phyloP scores from a whole-genome alignment of 2,113 vertebrate species.

The Zosterops hypoxanthus region DNA sequence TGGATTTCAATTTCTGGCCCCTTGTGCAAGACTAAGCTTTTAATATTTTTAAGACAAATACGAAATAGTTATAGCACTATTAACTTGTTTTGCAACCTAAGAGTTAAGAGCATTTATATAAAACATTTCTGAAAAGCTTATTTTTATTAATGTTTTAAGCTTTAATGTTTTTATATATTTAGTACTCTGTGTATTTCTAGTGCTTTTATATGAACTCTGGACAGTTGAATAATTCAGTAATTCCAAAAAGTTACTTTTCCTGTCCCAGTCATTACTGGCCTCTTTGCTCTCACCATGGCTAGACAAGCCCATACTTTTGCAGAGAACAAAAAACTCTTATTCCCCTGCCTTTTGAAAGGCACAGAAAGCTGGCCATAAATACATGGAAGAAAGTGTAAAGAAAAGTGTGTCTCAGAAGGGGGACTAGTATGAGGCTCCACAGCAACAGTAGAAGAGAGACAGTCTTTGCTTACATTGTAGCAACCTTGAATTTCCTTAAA shows the following conservation, averaged over 20 bases:
- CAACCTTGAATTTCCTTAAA: slow-evolving; percentile 43
- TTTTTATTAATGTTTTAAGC: neutral
- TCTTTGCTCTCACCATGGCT: neutral
- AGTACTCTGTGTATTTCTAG: neutral
- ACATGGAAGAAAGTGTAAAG: neutral
- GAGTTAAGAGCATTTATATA: neutral
- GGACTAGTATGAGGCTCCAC: neutral
- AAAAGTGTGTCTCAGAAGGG: neutral
- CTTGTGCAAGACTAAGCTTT: neutral
- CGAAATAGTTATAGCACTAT: neutral
- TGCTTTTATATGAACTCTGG: neutral
- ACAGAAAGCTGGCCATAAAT: neutral
- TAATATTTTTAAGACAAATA: neutral
- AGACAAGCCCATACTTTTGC: neutral
- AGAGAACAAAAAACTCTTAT: neutral
- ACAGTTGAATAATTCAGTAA: neutral
- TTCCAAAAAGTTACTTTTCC: neutral
- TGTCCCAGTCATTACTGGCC: neutral
- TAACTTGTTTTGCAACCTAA: neutral
- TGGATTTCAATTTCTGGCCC: neutral
- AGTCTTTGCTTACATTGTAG: neutral
- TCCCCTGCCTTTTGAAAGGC: neutral
- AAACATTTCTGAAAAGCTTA: neutral
- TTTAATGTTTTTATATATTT: neutral
- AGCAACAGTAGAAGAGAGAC: neutral